A percentile compares a stretch with the other conserved stretches of the same genome.
These are phyloP conservation scores for Selene dorsalis DNA, from an alignment of 2,797 vertebrate genomes.

Conservation along the genomic window DNA sequence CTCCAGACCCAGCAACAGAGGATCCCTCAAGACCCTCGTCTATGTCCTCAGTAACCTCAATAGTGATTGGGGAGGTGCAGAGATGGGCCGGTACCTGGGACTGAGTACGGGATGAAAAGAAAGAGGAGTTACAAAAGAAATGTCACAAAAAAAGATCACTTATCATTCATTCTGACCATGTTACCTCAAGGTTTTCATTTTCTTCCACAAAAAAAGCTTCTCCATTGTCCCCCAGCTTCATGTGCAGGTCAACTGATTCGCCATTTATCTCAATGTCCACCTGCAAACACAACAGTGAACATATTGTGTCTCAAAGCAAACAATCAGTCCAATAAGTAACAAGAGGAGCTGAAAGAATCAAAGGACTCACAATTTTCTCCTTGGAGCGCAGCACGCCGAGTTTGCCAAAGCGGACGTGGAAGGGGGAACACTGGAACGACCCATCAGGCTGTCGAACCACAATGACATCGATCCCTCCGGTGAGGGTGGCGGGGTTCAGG, in stretches of 20 bases:
- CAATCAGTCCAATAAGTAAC: background rate
- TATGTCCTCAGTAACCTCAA: slow-evolving; percentile 55
- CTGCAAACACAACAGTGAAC: slow-evolving; percentile 72
- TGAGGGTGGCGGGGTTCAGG: slow-evolving; percentile 93
- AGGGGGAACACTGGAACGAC: slow-evolving; percentile 93
- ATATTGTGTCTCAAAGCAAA: background rate
- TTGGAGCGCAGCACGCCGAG: slow-evolving; percentile 93
- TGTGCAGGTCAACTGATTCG: slow-evolving; percentile 91
- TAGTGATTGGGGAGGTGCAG: slow-evolving; percentile 89
- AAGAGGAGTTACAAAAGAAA: background rate
- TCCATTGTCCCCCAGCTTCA: slow-evolving; percentile 96
- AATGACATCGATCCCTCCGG: slow-evolving; percentile 93
- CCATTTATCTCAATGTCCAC: slow-evolving; percentile 98
- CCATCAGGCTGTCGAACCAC: slow-evolving; percentile 93
- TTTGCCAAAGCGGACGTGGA: slow-evolving; percentile 96
- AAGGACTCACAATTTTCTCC: slow-evolving; percentile 92
- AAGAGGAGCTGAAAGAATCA: background rate
- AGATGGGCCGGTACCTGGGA: slow-evolving; percentile 83
- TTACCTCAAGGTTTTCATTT: slow-evolving; percentile 83
- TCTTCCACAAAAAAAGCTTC: slow-evolving; percentile 97
- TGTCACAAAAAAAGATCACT: background rate
- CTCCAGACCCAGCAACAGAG: background rate
- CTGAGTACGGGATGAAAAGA: slow-evolving; percentile 43
- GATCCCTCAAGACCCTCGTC: slow-evolving; percentile 61
- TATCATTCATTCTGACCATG: background rate